Conservation (phyloP, 2,797 vertebrate genomes). For the Tragopan temminckii region DNA sequence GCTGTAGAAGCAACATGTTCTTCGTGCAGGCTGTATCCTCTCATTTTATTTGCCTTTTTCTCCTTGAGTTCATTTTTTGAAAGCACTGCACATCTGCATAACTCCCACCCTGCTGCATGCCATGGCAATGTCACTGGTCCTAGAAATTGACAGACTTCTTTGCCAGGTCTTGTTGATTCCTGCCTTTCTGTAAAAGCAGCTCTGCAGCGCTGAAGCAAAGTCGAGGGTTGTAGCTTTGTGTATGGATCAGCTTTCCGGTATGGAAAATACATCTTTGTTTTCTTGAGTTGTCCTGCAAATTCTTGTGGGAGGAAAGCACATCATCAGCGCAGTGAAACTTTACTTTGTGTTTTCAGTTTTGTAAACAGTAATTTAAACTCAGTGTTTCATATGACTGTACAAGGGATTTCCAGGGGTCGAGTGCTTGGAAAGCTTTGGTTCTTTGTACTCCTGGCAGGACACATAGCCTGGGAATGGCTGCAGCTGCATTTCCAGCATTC, state of each 20-base stretch:
- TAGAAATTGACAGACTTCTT: neutral
- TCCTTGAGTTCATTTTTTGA: neutral
- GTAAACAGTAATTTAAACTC: constrained; percentile 8
- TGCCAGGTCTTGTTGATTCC: neutral
- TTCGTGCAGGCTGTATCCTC: neutral
- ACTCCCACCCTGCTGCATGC: neutral
- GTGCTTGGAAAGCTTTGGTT: neutral
- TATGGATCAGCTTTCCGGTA: neutral
- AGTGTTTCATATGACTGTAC: constrained; percentile 31
- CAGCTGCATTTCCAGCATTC: neutral
- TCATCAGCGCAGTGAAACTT: neutral
- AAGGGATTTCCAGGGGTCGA: constrained; percentile 25
- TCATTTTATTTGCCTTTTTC: neutral
- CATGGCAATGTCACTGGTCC: neutral
- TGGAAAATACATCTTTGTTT: constrained; percentile 11
- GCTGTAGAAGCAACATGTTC: neutral
- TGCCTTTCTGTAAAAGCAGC: neutral
- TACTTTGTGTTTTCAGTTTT: neutral
- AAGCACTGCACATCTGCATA: neutral
- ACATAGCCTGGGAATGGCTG: neutral
- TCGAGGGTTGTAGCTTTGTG: neutral
- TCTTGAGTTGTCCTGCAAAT: neutral
- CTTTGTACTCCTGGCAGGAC: neutral
- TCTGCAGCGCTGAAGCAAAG: neutral
- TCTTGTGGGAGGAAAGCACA: neutral